Percentiles rank a stretch among this genome's conserved stretches.
Evolutionary conservation across 1,140 invertebrate genomes (phyloP).

Genomic region (Neoseiulus cucumeris): DNA sequence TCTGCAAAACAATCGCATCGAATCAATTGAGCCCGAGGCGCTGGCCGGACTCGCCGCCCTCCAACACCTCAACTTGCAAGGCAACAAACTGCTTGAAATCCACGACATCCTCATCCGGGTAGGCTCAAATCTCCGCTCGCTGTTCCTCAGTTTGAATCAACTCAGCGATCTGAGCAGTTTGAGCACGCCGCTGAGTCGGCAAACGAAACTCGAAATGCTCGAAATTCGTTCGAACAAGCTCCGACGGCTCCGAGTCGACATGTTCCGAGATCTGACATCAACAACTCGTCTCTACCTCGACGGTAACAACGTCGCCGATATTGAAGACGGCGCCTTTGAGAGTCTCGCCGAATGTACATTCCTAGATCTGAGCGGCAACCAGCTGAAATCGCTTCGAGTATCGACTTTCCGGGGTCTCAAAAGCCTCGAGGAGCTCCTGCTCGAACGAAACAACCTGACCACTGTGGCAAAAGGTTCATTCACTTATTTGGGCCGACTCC

Average conservation of each 20-base stretch:
- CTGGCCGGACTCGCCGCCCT: slow-evolving; percentile 56
- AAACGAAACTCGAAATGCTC: slow-evolving; percentile 58
- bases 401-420: slow-evolving; percentile 40
- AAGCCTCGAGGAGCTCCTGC: slow-evolving; percentile 42
- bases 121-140: slow-evolving; percentile 51
- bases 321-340: slow-evolving; percentile 55
- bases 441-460: slow-evolving; percentile 35
- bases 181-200: slow-evolving; percentile 41
- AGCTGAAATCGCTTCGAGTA: slow-evolving; percentile 23
- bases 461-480: slow-evolving; percentile 37
- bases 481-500: slow-evolving; percentile 36
- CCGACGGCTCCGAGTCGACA: slow-evolving; percentile 41
- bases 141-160: slow-evolving; percentile 63
- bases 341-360: slow-evolving; percentile 50
- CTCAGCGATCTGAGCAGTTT: slow-evolving; percentile 52
- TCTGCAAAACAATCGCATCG: slow-evolving; percentile 63
- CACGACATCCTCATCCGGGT: slow-evolving; percentile 48
- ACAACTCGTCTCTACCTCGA: slow-evolving; percentile 57
- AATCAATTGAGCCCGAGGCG: slow-evolving; percentile 55
- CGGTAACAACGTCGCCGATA: slow-evolving; percentile 54
- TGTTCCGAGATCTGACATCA: slow-evolving; percentile 50
- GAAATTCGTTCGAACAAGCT: slow-evolving; percentile 64
- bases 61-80: slow-evolving; percentile 69
- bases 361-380: slow-evolving; percentile 26
- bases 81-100: slow-evolving; percentile 49